phyloP scores from a whole-genome alignment of 1,140 invertebrate genomes.

The Hylyphantes graminicola region DNA sequence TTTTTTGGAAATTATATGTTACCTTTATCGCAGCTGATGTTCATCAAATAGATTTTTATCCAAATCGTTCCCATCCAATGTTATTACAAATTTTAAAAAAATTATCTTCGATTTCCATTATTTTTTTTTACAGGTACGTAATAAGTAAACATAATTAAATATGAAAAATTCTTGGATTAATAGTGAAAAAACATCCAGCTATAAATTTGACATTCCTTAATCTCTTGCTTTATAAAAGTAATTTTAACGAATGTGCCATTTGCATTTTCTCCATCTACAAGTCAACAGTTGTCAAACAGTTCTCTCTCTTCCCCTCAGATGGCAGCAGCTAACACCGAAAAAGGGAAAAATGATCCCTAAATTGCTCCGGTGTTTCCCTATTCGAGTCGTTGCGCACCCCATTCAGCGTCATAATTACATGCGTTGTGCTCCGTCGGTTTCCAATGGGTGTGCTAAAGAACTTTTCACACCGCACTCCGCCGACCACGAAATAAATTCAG shows the following conservation, averaged over 20 bases:
- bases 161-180: too few relatives aligned
- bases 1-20: too few relatives aligned
- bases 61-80: too few relatives aligned
- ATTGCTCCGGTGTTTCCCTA: slow-evolving; percentile 49
- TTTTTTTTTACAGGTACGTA: too few relatives aligned
- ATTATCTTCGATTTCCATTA: too few relatives aligned
- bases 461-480: slow-evolving; percentile 46
- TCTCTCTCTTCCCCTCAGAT: slow-evolving; percentile 17
- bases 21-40: too few relatives aligned
- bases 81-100: too few relatives aligned
- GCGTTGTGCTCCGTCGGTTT: slow-evolving; percentile 54
- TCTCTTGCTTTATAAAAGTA: too few relatives aligned
- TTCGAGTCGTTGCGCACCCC: slow-evolving; percentile 49
- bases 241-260: background rate
- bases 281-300: slow-evolving; percentile 57
- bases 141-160: too few relatives aligned
- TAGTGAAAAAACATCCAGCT: too few relatives aligned
- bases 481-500: slow-evolving; percentile 57
- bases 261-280: slow-evolving; percentile 5
- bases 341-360: background rate
- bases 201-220: too few relatives aligned
- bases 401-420: slow-evolving; percentile 55
- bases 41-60: too few relatives aligned
- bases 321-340: slow-evolving; percentile 41
- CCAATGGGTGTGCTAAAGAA: slow-evolving; percentile 52